These are phyloP conservation scores for Caenorhabditis sp. DNA, from an alignment of 2,888 invertebrate genomes.

Conservation along the genomic window DNA sequence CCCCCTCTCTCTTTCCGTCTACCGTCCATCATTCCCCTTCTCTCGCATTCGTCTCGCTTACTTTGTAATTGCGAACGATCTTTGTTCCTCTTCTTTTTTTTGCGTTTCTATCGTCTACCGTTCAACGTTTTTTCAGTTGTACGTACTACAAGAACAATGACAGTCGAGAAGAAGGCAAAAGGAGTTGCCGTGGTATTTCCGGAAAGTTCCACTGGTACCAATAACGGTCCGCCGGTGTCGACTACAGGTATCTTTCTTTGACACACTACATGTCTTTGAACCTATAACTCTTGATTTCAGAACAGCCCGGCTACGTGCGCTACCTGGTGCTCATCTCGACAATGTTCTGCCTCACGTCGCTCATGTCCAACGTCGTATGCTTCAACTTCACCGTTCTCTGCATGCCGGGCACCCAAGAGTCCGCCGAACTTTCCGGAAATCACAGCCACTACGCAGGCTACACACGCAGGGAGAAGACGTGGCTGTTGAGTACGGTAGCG, in stretches of 20 bases:
- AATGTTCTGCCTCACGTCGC: conserved; percentile 74
- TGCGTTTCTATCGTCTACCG: background rate
- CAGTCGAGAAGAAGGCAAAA: background rate
- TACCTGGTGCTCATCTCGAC: conserved; percentile 70
- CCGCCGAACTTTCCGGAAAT: conserved; percentile 35
- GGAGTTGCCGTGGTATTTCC: background rate
- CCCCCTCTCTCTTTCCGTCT: background rate
- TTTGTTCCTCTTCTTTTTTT: background rate
- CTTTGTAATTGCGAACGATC: background rate
- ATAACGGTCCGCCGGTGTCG: too few species aligned
- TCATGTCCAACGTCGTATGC: conserved; percentile 76
- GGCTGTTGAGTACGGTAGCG: conserved; percentile 75
- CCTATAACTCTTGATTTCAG: conserved; percentile 6
- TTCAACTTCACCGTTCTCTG: conserved; percentile 77
- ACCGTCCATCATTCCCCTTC: background rate
- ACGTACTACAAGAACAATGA: background rate
- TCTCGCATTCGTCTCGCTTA: background rate
- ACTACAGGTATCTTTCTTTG: background rate
- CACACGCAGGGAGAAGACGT: conserved; percentile 67
- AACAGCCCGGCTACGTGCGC: conserved; percentile 47
- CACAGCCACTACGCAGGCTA: conserved; percentile 69
- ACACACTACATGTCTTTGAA: too few species aligned
- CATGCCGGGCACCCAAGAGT: conserved; percentile 66
- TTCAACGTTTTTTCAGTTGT: background rate
- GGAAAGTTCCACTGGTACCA: too few species aligned